These are phyloP conservation scores for Butorides virescens DNA, from an alignment of 2,113 vertebrate species.

Conservation along the genomic window DNA sequence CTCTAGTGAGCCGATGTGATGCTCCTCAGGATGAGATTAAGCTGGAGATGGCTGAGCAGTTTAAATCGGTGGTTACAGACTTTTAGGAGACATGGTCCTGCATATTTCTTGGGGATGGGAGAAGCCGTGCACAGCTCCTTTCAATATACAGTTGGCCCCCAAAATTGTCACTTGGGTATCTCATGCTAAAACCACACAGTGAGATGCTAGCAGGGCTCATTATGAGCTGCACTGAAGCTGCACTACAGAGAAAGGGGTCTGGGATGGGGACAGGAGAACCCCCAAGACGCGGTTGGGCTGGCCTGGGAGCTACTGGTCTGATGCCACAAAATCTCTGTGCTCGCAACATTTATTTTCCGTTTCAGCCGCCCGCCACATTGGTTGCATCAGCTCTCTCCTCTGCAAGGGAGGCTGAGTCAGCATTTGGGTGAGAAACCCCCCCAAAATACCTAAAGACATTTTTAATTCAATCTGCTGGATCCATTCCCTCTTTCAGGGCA, in stretches of 20 bases:
- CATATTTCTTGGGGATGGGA: background rate
- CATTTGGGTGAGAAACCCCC: background rate
- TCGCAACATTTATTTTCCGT: background rate
- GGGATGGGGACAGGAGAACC: background rate
- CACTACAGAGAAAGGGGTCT: background rate
- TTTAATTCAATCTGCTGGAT: background rate
- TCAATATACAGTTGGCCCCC: background rate
- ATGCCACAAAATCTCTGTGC: background rate
- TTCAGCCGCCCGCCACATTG: background rate
- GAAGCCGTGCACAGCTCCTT: background rate
- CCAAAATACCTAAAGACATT: background rate
- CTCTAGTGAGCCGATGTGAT: background rate
- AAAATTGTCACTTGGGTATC: background rate
- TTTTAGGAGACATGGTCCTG: background rate
- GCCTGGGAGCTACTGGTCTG: background rate
- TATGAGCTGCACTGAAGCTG: background rate
- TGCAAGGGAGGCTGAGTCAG: background rate
- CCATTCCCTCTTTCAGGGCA: background rate
- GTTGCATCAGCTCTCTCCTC: background rate
- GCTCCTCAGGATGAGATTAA: background rate
- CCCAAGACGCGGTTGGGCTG: background rate
- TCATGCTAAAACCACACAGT: background rate
- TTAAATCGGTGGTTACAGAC: background rate
- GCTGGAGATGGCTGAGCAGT: background rate
- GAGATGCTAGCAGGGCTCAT: background rate